A percentile compares a stretch with the other conserved stretches of the same genome.
These are phyloP conservation scores for Icerya purchasi DNA, from an alignment of 2,888 invertebrate species.

Conservation along the genomic window DNA sequence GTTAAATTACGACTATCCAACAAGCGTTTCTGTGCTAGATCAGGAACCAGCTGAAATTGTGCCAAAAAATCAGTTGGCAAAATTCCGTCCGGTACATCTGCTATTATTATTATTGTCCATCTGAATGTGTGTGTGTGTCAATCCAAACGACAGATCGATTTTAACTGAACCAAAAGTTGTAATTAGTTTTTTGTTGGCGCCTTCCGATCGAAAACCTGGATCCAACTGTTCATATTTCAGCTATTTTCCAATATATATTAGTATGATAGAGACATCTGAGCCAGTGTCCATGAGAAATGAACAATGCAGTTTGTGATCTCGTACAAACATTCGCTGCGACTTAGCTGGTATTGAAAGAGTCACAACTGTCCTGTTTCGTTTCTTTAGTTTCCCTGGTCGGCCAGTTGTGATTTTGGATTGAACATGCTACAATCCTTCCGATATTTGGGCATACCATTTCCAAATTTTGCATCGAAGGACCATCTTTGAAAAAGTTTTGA, in stretches of 20 bases:
- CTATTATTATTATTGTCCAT: neutral
- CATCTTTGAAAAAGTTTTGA: no score
- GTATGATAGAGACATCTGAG: neutral
- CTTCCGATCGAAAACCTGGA: neutral
- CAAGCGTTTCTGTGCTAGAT: neutral
- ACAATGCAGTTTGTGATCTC: no score
- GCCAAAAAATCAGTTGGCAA: neutral
- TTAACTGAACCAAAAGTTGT: neutral
- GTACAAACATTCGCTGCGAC: no score
- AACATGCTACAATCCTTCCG: neutral
- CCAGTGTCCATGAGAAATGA: neutral
- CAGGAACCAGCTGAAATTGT: neutral
- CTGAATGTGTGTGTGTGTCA: neutral
- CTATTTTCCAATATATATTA: neutral
- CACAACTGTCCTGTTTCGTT: neutral
- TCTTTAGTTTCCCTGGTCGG: neutral
- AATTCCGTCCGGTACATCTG: neutral
- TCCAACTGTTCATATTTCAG: neutral
- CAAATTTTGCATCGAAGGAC: neutral
- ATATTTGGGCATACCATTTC: neutral
- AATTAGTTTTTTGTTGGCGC: neutral
- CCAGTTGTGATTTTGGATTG: neutral
- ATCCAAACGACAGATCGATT: neutral
- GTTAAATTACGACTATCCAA: neutral
- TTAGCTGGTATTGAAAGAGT: neutral